Conservation (phyloP, 2,888 invertebrate species). For the Drosophila picticornis region DNA sequence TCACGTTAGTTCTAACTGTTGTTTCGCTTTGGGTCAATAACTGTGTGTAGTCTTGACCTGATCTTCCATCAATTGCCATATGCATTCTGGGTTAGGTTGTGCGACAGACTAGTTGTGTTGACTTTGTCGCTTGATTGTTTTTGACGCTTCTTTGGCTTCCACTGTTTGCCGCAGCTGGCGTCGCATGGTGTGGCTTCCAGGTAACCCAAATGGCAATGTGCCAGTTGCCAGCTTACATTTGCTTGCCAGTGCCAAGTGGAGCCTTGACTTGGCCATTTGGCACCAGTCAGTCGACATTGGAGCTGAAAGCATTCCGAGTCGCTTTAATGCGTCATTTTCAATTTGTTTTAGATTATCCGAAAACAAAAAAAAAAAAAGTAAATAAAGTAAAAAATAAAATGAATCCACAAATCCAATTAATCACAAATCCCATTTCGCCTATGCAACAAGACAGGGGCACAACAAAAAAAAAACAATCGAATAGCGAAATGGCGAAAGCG, state of each 20-base stretch:
- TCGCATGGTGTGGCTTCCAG: constrained; percentile 65
- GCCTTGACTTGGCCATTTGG: constrained; percentile 45
- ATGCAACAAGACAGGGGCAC: constrained; percentile 16
- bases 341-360: constrained; percentile 39
- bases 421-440: constrained; percentile 64
- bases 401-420: constrained; percentile 64
- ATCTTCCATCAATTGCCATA: neutral
- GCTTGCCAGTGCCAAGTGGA: constrained; percentile 15
- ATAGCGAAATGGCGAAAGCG: constrained; percentile 40
- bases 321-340: constrained; percentile 51
- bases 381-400: neutral
- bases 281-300: constrained; percentile 29
- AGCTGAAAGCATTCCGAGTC: constrained; percentile 14
- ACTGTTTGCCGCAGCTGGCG: constrained; percentile 40
- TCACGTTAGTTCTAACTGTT: neutral
- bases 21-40: neutral
- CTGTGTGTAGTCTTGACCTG: neutral
- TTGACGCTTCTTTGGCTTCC: constrained; percentile 66
- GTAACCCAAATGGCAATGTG: constrained; percentile 76
- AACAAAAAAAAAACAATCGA: constrained; percentile 3
- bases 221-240: constrained; percentile 53
- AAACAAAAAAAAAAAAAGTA: neutral
- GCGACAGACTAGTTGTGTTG: constrained; percentile 51
- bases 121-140: constrained; percentile 62
- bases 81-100: constrained; percentile 40